These are phyloP conservation scores for Ondatra zibethicus DNA, from an alignment of 2,113 vertebrate species.

Conservation along the genomic window DNA sequence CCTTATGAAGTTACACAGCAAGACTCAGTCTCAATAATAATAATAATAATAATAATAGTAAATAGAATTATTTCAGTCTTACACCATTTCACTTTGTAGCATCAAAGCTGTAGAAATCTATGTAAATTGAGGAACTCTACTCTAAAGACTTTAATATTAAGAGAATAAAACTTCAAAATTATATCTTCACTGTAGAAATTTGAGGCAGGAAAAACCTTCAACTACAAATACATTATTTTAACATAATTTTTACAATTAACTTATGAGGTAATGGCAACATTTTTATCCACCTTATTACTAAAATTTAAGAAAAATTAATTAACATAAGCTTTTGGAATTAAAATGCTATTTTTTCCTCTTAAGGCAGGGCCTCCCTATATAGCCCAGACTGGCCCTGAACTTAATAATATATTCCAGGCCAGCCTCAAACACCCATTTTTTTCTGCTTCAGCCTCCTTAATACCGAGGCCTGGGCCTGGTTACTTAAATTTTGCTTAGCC, in stretches of 20 bases:
- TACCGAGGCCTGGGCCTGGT: too few relatives aligned
- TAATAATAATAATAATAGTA: background rate
- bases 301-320: conserved; percentile 12
- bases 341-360: background rate
- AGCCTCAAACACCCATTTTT: background rate
- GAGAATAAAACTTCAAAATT: conserved; percentile 15
- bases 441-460: background rate
- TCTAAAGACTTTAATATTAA: background rate
- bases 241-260: conserved; percentile 19
- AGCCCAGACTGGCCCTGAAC: background rate
- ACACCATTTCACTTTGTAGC: background rate
- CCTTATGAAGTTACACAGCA: background rate
- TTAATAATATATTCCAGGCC: background rate
- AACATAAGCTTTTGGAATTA: conserved; percentile 51
- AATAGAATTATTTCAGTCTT: background rate
- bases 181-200: conserved; percentile 9
- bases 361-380: background rate
- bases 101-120: conserved; percentile 1
- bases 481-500: conserved; percentile 18
- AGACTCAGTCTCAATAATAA: background rate
- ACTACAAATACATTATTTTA: background rate
- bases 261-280: conserved; percentile 23
- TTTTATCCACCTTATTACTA: background rate
- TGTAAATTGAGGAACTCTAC: background rate
- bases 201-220: background rate